Evolutionary conservation across 2,888 invertebrate species (phyloP), one percentile per base, ranked within the genome.

Genomic region (Eupithecia tripunctaria): DNA sequence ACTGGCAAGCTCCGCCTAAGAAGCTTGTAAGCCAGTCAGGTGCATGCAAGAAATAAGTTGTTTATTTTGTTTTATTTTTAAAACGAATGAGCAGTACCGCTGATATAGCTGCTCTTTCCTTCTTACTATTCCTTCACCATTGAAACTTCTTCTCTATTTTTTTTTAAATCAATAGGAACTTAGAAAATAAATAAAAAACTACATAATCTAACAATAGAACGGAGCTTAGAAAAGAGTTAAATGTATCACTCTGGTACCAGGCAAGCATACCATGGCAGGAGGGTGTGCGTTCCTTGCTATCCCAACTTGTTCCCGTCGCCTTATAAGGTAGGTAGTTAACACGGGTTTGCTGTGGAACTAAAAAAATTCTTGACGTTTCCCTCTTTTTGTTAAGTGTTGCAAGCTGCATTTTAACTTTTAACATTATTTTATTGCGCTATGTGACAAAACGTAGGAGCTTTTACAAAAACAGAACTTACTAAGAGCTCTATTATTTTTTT

Each of bases 211-310:
- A 75, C 71, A 69, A 69, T 60, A 72, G 36, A n/a, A 64, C 67
- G 29, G 67, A 68, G 70, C 72, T 75, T 75, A 75, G 75, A 75
- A 75, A 75, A 75, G 72, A 70, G 72, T 75, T 77, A 72, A 75
- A 75, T 73, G 71, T 71, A 72, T 72, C 77, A 69, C 67, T 69
- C 14, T 47, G 43, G 36, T 74, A 78, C 80, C 73, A 80, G 76
- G 76, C 47, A 21, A 43, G 56, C 76, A 80, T 72, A 75, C 29
- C 21, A 18, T 25, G 60, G 0, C n/a, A 73, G 56, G 68, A 74
- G 72, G 72, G 64, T 75, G 27, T 70, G 51, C 72, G 65, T 66
- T 72, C 75, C 75, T 43, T 59, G 67, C n/a, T 67, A 69, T 72
- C 64, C 66, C 71, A 66, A 72, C 51, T 38, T 59, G 60, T 70